Evolutionary conservation across 2,113 vertebrate species (phyloP).

Genomic region (Pollachius pollachius): DNA sequence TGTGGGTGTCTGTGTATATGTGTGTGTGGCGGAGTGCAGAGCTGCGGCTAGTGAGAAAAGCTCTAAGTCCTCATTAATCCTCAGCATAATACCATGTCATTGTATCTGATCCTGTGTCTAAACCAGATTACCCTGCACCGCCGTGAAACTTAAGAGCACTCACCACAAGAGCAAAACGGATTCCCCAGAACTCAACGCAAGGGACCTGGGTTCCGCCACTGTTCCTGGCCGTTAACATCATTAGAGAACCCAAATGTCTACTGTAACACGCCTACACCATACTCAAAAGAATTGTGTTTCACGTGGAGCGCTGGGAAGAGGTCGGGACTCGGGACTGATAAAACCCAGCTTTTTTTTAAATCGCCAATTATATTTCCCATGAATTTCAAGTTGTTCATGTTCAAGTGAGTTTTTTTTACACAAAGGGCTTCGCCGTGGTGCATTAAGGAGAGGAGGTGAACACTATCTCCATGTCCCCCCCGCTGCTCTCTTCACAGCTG

Average conservation of each 20-base stretch:
- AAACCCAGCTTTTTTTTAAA: too few relatives aligned
- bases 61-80: background rate
- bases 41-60: too few relatives aligned
- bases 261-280: too few relatives aligned
- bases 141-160: background rate
- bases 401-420: background rate
- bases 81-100: slow-evolving; percentile 9
- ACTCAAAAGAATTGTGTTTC: too few relatives aligned
- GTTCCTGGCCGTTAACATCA: too few relatives aligned
- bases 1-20: background rate
- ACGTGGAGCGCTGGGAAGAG: too few relatives aligned
- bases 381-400: too few relatives aligned
- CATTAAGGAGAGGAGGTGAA: slow-evolving; percentile 50
- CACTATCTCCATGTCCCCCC: slow-evolving; percentile 40
- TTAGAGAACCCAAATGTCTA: too few relatives aligned
- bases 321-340: too few relatives aligned
- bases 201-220: too few relatives aligned
- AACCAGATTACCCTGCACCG: background rate
- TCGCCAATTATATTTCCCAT: too few relatives aligned
- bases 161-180: background rate
- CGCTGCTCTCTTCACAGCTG: slow-evolving; percentile 38
- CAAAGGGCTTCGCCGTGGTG: slow-evolving; percentile 32
- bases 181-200: too few relatives aligned
- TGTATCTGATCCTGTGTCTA: background rate
- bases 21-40: background rate